Percentiles rank a stretch among this genome's conserved stretches.
Evolutionary conservation across 37 sponge, comb jelly and placozoan species (phyloP).

Genomic region (Trichoplax adhaerens): DNA sequence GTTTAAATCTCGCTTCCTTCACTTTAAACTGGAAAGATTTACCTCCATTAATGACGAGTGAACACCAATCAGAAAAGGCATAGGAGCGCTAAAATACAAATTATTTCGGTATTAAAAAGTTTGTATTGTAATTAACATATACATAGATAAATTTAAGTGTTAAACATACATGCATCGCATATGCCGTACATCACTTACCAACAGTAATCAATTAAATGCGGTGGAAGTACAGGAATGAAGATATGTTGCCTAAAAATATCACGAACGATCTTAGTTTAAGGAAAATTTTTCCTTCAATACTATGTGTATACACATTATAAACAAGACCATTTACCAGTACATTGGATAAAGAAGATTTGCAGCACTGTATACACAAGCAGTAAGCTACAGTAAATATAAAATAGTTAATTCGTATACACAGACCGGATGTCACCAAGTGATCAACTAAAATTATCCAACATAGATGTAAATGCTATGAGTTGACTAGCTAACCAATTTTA

Average conservation of each 20-base stretch:
- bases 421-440: too few species aligned
- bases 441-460: too few species aligned
- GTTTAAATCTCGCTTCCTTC: neutral
- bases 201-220: constrained; percentile 68
- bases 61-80: constrained; percentile 83
- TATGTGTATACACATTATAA: neutral
- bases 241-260: constrained; percentile 57
- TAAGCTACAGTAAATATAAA: constrained; percentile 25
- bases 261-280: neutral
- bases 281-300: too few species aligned
- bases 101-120: neutral
- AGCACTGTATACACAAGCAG: constrained; percentile 47
- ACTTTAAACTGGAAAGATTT: neutral
- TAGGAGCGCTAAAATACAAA: constrained; percentile 59
- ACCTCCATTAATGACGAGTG: constrained; percentile 84
- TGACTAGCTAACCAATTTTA: constrained; percentile 29
- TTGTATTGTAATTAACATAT: neutral
- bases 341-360: constrained; percentile 48
- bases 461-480: too few species aligned
- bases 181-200: constrained; percentile 22
- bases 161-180: constrained; percentile 2
- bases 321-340: constrained; percentile 30
- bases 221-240: constrained; percentile 62
- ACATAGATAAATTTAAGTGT: neutral
- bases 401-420: neutral